Conservation (phyloP, 2,888 invertebrate species). For the Crioceris asparagi region DNA sequence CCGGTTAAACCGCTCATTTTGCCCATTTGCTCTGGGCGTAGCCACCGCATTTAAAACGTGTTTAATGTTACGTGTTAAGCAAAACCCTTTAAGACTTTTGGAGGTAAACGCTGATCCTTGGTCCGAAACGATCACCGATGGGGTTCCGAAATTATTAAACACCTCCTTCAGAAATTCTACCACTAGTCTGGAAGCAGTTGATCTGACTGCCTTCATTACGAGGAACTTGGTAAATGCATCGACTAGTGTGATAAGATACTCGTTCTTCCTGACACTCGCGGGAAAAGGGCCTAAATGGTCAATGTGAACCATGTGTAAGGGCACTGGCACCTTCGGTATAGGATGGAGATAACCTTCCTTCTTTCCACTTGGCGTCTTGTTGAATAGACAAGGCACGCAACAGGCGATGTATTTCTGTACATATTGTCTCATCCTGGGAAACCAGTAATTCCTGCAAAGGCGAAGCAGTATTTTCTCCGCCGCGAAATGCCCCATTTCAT, state of each 20-base stretch:
- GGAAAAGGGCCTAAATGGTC: conserved; percentile 37
- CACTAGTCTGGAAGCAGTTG: conserved; percentile 16
- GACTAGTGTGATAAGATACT: conserved; percentile 6
- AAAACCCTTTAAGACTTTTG: conserved; percentile 26
- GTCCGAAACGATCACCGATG: conserved; percentile 30
- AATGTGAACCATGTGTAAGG: conserved; percentile 10
- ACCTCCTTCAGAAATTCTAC: conserved; percentile 11
- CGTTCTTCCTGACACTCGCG: conserved; percentile 26
- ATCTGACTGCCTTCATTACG: conserved; percentile 11
- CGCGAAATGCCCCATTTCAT: conserved; percentile 33
- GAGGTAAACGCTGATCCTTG: conserved; percentile 32
- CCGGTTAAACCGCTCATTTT: conserved; percentile 24
- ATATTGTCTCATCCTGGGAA: conserved; percentile 30
- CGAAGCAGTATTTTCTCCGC: conserved; percentile 26
- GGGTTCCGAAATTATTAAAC: conserved; percentile 19
- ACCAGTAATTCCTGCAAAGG: conserved; percentile 32
- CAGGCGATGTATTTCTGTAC: conserved; percentile 31
- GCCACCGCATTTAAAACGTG: conserved; percentile 26
- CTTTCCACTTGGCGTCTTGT: conserved; percentile 9
- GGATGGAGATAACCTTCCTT: conserved; percentile 12
- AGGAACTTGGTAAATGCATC: conserved; percentile 12
- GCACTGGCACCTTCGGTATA: conserved; percentile 9
- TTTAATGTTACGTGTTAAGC: conserved; percentile 22
- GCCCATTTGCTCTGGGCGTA: conserved; percentile 19
- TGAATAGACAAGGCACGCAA: conserved; percentile 12